Percentiles rank a stretch among this genome's conserved stretches.
Conservation (phyloP, 2,113 vertebrate genomes). For the Ascaphus truei region DNA sequence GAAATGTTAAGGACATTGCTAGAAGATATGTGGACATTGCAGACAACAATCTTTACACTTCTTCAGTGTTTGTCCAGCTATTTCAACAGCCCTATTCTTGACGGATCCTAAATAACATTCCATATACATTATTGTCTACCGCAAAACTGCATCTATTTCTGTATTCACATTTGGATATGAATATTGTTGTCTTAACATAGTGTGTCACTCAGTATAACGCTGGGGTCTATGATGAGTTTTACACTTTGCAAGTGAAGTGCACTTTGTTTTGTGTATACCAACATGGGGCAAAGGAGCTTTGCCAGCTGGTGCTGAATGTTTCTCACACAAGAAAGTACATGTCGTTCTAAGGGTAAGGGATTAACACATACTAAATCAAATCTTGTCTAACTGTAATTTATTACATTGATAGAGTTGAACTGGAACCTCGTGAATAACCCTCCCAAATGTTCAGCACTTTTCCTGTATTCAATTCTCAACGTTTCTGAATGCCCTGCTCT, state of each 20-base stretch:
- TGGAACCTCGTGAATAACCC: constrained; percentile 2
- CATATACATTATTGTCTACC: too few relatives aligned
- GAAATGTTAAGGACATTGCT: too few relatives aligned
- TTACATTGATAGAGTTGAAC: constrained; percentile 13
- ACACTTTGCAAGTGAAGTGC: constrained; percentile 2
- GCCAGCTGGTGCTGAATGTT: constrained; percentile 7
- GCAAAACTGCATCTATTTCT: too few relatives aligned
- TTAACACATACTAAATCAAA: constrained; percentile 34
- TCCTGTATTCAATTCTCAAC: background rate
- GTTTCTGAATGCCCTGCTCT: constrained; percentile 28
- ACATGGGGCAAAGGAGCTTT: constrained; percentile 9
- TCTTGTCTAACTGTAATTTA: constrained; percentile 29
- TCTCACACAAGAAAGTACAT: constrained; percentile 30
- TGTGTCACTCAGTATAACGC: background rate
- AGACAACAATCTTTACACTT: too few relatives aligned
- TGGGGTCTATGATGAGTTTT: background rate
- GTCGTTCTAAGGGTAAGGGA: constrained; percentile 29
- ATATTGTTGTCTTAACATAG: background rate
- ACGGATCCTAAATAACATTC: too few relatives aligned
- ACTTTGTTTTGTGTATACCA: constrained; percentile 25
- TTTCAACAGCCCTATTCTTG: too few relatives aligned
- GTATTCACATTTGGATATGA: too few relatives aligned
- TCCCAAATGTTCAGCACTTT: constrained; percentile 10
- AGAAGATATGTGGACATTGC: too few relatives aligned
- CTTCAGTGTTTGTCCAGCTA: too few relatives aligned